A percentile compares a stretch with the other conserved stretches of the same genome.
Conservation (phyloP, 2,888 invertebrate species). For the Cordylochernes scorpioides region DNA sequence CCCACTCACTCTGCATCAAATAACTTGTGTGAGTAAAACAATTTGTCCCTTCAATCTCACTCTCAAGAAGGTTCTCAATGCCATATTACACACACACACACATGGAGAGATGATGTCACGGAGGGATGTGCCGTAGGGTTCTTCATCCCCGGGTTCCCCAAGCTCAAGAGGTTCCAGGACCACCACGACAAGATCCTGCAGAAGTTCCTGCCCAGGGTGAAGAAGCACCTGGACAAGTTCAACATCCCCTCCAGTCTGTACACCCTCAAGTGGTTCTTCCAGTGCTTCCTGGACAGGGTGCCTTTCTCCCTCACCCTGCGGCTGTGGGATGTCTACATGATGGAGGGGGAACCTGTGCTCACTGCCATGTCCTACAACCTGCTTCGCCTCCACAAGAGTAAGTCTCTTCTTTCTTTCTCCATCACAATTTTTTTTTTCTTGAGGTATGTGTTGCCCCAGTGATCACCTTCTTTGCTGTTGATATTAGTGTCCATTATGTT, state of each 20-base stretch:
- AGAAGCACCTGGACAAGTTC: conserved; percentile 49
- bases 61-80: too few relatives aligned
- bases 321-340: conserved; percentile 86
- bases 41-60: too few relatives aligned
- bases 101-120: too few relatives aligned
- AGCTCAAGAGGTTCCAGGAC: conserved; percentile 70
- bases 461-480: too few relatives aligned
- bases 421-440: too few relatives aligned
- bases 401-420: conserved; percentile 26
- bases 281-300: conserved; percentile 89
- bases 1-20: too few relatives aligned
- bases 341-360: conserved; percentile 78
- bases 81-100: too few relatives aligned
- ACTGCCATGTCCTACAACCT: conserved; percentile 86
- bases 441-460: too few relatives aligned
- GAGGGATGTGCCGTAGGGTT: too few relatives aligned
- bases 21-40: too few relatives aligned
- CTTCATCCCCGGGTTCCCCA: conserved; percentile 93
- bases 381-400: conserved; percentile 69
- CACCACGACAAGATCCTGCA: conserved; percentile 85
- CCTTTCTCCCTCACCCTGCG: conserved; percentile 78
- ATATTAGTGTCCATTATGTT: too few relatives aligned
- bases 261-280: conserved; percentile 96
- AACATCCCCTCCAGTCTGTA: conserved; percentile 85
- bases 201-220: conserved; percentile 78